Conservation (phyloP, 1,140 invertebrate species). For the Hirudo medicinalis region DNA sequence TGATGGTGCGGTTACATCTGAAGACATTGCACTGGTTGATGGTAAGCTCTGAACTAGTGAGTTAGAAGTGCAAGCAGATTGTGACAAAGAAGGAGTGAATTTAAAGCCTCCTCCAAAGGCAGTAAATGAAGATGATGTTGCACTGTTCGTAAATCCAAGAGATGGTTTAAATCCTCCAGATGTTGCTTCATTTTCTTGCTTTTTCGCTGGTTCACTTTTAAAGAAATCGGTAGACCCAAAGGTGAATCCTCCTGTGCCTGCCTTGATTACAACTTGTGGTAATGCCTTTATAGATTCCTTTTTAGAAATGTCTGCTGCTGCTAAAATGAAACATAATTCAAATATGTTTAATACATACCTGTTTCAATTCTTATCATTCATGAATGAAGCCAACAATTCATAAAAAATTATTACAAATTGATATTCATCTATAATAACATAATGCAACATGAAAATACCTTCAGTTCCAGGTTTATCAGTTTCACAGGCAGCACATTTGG, state of each 20-base stretch:
- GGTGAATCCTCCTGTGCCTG: constrained; percentile 14
- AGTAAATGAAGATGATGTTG: too few relatives aligned
- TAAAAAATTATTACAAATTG: background rate
- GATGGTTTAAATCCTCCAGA: too few relatives aligned
- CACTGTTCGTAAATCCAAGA: too few relatives aligned
- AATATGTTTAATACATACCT: background rate
- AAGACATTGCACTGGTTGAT: too few relatives aligned
- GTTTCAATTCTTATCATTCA: background rate
- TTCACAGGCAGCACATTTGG: constrained; percentile 55
- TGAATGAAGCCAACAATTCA: background rate
- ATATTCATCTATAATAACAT: background rate
- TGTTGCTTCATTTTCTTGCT: too few relatives aligned
- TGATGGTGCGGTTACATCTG: too few relatives aligned
- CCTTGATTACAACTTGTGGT: background rate
- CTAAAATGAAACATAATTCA: constrained; percentile 1
- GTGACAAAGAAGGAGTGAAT: too few relatives aligned
- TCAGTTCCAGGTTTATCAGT: constrained; percentile 37
- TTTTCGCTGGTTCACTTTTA: too few relatives aligned
- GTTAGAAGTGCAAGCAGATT: too few relatives aligned
- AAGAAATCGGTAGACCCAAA: constrained; percentile 15
- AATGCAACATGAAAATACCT: background rate
- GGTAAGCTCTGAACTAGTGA: too few relatives aligned
- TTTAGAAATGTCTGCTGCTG: background rate
- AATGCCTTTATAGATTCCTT: background rate
- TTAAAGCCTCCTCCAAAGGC: too few relatives aligned